phyloP scores from a whole-genome alignment of 2,797 vertebrate species.

The Diplodus sargus region DNA sequence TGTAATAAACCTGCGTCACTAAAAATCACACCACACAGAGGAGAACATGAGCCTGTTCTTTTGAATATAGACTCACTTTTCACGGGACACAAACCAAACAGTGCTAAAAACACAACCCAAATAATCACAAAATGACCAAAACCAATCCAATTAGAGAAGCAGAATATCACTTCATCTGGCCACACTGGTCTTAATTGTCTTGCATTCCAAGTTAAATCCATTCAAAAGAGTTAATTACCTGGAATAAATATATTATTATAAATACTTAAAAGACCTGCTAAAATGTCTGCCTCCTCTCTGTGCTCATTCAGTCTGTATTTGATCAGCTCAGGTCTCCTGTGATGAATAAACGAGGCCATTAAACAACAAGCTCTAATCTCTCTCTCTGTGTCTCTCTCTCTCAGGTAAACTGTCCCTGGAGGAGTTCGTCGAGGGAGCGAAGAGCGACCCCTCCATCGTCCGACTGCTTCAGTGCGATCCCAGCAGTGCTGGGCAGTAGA shows the following conservation, averaged over 20 bases:
- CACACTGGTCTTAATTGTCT: neutral
- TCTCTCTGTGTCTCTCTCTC: slow-evolving; percentile 8
- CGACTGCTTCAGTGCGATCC: slow-evolving; percentile 98
- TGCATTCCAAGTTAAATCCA: neutral
- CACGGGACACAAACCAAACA: neutral
- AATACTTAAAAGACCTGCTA: neutral
- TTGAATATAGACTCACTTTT: neutral
- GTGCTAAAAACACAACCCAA: too few species aligned
- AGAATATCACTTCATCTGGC: neutral
- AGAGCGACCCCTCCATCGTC: slow-evolving; percentile 96
- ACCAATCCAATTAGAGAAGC: neutral
- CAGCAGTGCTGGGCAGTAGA: slow-evolving; percentile 95
- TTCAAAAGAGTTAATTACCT: neutral
- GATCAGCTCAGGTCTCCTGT: neutral
- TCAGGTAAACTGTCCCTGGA: slow-evolving; percentile 97
- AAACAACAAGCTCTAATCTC: neutral
- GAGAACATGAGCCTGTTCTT: neutral
- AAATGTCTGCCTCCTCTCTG: slow-evolving; percentile 6
- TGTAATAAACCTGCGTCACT: too few species aligned
- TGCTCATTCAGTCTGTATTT: neutral
- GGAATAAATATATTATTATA: too few species aligned
- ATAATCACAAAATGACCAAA: neutral
- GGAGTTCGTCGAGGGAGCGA: slow-evolving; percentile 97
- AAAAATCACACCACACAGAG: neutral
- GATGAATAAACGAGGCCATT: neutral